Base-by-base conservation (phyloP, 2,888 invertebrate species). In the Amphimallon solstitiale region DNA sequence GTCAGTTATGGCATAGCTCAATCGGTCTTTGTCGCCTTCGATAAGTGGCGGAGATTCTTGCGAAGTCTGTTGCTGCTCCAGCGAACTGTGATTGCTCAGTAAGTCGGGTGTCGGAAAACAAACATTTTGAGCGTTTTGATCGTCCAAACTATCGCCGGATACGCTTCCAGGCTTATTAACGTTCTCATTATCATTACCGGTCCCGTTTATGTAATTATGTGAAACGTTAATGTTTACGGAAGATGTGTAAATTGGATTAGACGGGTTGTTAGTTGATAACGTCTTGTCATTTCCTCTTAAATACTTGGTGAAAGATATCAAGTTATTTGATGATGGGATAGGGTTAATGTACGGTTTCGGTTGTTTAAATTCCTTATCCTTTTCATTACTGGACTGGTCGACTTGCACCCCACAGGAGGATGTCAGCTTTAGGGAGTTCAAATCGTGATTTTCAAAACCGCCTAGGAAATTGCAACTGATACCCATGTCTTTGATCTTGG, bases 151-250 rank as follows among this genome's bases (percentile, higher is more conserved):
- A 71, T 88, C 86, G 69, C 85, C 86, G 14, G 87, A 86, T 79
- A 84, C 80, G 46, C 74, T 79, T 19, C 38, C 9, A 10, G 15
- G 3, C 7, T 15, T 37, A 17, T 5, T 17, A 3, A 17, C 17
- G 2, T 15, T 34, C 12, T 54, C 43, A 1, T 17, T 35, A 2
- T 52, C 65, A 29, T 61, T 60, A 9, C 5, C 9, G 9, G 6
- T 1, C 15, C 84, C 74, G 38, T 77, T 77, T 19, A 82, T 76
- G 76, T 85, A 87, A 52, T 84, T 81, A 70, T 87, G 87, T 1
- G 86, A 85, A 71, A 88, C 87, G 73, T 87, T 88, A 63, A 88
- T 88, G 70, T 86, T 87, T 45, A 88, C 85, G 2, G 87, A 80
- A 40, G 86, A 84, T 10, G 85, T 78, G 49, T 80, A 76, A 69